phyloP scores from a whole-genome alignment of 1,140 invertebrate genomes.

The Nephotettix cincticeps region DNA sequence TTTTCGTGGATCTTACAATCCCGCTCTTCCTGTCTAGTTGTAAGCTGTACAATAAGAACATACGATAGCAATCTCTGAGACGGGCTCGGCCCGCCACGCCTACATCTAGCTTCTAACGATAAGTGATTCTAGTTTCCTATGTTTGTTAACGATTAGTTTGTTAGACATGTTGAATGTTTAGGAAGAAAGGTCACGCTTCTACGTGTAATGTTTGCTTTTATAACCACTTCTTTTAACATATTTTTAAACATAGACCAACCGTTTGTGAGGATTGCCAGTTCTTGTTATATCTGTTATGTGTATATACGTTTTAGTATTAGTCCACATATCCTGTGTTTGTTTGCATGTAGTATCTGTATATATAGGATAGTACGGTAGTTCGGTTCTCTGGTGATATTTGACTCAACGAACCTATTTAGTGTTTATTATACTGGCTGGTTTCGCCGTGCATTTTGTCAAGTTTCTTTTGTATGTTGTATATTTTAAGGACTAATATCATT shows the following conservation, averaged over 20 bases:
- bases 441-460: slow-evolving; percentile 18
- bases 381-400: slow-evolving; percentile 12
- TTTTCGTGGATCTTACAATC: slow-evolving; percentile 22
- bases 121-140: slow-evolving; percentile 27
- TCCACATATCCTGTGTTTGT: slow-evolving; percentile 1
- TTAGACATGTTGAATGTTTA: slow-evolving; percentile 23
- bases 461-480: slow-evolving; percentile 22
- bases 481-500: slow-evolving; percentile 24
- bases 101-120: slow-evolving; percentile 15
- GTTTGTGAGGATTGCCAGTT: not conserved
- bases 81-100: not conserved
- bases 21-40: slow-evolving; percentile 25
- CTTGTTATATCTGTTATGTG: not conserved
- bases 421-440: slow-evolving; percentile 25
- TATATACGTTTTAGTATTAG: slow-evolving; percentile 11
- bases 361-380: slow-evolving; percentile 6
- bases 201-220: slow-evolving; percentile 19
- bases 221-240: not conserved
- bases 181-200: not conserved
- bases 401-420: slow-evolving; percentile 14
- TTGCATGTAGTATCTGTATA: slow-evolving; percentile 19
- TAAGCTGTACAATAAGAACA: slow-evolving; percentile 21
- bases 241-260: slow-evolving; percentile 19
- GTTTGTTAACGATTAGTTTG: slow-evolving; percentile 9
- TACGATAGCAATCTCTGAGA: not conserved